Conservation (phyloP, 64 coral and sea anemone species). For the Actinia equina region DNA sequence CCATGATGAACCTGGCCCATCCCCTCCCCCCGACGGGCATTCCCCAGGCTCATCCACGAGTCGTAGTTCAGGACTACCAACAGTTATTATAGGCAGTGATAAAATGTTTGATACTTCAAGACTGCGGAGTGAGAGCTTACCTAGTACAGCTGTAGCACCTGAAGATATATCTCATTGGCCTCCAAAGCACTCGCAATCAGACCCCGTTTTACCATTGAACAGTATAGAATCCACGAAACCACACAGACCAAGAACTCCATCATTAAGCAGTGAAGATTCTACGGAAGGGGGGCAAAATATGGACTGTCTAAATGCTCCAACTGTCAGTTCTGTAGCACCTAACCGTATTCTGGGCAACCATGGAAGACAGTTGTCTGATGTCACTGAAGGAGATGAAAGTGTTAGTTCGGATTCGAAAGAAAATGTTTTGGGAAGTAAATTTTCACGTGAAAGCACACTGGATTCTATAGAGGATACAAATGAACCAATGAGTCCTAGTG, state of each 20-base stretch:
- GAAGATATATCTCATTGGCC: neutral
- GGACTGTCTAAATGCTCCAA: neutral
- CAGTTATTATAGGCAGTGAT: slow-evolving; percentile 9
- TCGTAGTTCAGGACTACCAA: slow-evolving; percentile 11
- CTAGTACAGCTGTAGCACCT: neutral
- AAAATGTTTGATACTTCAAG: neutral
- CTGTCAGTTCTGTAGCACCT: neutral
- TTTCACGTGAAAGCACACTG: slow-evolving; percentile 5
- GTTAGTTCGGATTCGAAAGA: slow-evolving; percentile 14
- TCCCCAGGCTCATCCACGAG: neutral
- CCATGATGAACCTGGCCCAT: neutral
- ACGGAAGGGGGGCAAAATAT: neutral
- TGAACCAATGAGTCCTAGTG: slow-evolving; percentile 11
- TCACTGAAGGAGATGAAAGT: slow-evolving; percentile 32
- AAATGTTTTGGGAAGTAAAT: neutral
- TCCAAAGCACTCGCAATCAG: slow-evolving; percentile 9
- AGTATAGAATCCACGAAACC: neutral
- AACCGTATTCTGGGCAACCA: slow-evolving; percentile 10
- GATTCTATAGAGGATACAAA: slow-evolving; percentile 20
- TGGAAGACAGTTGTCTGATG: slow-evolving; percentile 20
- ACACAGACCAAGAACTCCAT: slow-evolving; percentile 4
- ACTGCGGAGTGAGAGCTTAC: neutral
- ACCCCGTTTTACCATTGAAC: neutral
- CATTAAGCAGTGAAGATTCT: slow-evolving; percentile 18
- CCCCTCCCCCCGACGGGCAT: neutral